A percentile compares a stretch with the other conserved stretches of the same genome.
Evolutionary conservation across 2,113 vertebrate species (phyloP).

Genomic region (Mixornis gularis): DNA sequence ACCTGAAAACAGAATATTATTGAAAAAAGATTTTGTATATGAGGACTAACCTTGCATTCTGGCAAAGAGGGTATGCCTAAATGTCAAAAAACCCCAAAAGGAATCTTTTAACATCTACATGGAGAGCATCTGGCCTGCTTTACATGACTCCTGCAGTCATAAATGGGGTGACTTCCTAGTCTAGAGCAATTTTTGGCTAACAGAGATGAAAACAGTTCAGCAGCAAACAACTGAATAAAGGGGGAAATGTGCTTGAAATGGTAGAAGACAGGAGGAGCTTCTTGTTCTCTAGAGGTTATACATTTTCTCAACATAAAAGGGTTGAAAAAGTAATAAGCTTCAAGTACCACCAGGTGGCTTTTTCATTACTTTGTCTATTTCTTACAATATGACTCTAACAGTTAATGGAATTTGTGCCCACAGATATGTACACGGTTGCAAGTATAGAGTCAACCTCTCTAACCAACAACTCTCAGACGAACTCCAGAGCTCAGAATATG

Average conservation of each 20-base stretch:
- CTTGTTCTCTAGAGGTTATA: not conserved
- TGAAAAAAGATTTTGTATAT: not conserved
- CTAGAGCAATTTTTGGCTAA: not conserved
- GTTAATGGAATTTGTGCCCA: not conserved
- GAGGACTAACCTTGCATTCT: not conserved
- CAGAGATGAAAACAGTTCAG: not conserved
- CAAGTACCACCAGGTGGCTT: not conserved
- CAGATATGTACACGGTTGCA: rapidly evolving
- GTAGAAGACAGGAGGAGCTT: not conserved
- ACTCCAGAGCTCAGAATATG: not conserved
- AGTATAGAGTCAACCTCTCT: not conserved
- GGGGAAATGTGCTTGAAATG: not conserved
- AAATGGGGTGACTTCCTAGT: not conserved
- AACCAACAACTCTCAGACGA: not conserved
- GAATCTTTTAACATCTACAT: not conserved
- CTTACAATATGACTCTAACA: not conserved
- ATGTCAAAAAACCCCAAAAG: not conserved
- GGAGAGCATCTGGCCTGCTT: not conserved
- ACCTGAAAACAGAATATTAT: not conserved
- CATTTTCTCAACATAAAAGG: not conserved
- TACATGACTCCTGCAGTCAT: not conserved
- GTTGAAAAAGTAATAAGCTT: not conserved
- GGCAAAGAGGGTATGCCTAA: not conserved
- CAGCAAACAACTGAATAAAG: not conserved
- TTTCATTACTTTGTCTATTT: not conserved